Evolutionary conservation across 2,113 vertebrate genomes (phyloP), one percentile per base, ranked within the genome.

Genomic region (Dissostichus mawsoni): DNA sequence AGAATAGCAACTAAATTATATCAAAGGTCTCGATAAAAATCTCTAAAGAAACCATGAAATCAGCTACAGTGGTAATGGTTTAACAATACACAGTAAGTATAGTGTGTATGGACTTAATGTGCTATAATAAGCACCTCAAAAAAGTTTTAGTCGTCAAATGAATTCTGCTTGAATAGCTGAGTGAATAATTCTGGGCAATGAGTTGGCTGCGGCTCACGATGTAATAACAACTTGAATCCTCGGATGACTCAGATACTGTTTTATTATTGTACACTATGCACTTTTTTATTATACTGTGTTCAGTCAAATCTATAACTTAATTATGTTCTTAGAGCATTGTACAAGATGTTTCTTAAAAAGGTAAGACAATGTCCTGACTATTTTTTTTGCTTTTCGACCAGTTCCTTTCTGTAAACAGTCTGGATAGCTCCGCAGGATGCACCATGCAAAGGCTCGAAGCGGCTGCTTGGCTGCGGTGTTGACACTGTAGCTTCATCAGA

Each of bases 401-500:
- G 36, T 8, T 41, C 36, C 36, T 45, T 47, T 14, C 16, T 50
- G 3, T 50, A 6, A 55, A 62, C 23, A 29, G 25, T 63, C 11
- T 41, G 6, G 50, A 16, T 0, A 65, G 55, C 44, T n/a, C 13
- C 63, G 66, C 36, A 78, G 53, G 61, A 57, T 5, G 53, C 55
- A 69, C 47, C 25, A 50, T 71, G 61, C 61, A 61, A 47, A 71
- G 77, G 56, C 69, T 57, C 63, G 25, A 70, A 75, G 74, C 57
- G 17, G 70, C 70, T 63, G 79, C 71, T 80, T 90, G 83, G 81
- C 80, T 75, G 74, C 50, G 17, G 50, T 36, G 86, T 69, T n/a
- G 75, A 83, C 78, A 71, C 61, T 63, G 63, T 81, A 76, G 84
- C 83, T 91, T 83, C 86, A 93, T 88, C 88, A 89, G 88, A 89